Percentiles rank a stretch among this genome's conserved stretches.
Evolutionary conservation across 2,797 vertebrate species (phyloP).

Genomic region (Eulemur albifrons): DNA sequence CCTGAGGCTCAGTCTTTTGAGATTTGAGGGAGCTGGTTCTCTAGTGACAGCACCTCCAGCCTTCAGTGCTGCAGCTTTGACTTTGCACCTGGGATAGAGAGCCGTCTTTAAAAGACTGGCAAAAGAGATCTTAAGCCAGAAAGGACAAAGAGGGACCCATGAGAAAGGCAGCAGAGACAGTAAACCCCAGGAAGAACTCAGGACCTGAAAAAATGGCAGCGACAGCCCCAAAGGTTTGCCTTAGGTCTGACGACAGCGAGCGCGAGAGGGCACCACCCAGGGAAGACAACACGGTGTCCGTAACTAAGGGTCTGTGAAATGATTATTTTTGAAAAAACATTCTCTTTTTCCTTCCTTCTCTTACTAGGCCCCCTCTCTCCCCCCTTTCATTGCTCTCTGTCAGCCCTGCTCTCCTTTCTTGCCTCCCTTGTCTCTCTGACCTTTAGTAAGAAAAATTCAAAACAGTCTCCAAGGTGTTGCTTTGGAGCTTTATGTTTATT

Average conservation of each 20-base stretch:
- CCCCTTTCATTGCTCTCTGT: background rate
- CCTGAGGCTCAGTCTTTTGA: background rate
- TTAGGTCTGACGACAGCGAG: background rate
- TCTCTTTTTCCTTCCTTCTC: background rate
- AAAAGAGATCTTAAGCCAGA: background rate
- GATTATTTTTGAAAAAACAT: background rate
- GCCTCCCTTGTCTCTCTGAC: background rate
- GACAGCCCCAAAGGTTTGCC: background rate
- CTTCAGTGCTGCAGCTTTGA: background rate
- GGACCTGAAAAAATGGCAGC: background rate
- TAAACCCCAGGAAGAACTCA: background rate
- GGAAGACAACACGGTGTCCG: background rate
- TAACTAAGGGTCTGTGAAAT: background rate
- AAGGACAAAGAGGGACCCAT: background rate
- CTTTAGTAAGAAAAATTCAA: constrained; percentile 4
- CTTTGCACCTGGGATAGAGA: background rate
- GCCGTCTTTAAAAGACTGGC: background rate
- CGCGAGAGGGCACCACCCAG: background rate
- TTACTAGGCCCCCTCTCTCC: background rate
- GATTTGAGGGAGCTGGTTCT: background rate
- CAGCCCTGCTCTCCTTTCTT: background rate
- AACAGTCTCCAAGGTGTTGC: background rate
- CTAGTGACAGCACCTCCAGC: background rate
- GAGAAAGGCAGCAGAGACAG: background rate
- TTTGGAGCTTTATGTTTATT: background rate